Base-by-base conservation (phyloP, 2,797 vertebrate species). In the Sebastes alutus region DNA sequence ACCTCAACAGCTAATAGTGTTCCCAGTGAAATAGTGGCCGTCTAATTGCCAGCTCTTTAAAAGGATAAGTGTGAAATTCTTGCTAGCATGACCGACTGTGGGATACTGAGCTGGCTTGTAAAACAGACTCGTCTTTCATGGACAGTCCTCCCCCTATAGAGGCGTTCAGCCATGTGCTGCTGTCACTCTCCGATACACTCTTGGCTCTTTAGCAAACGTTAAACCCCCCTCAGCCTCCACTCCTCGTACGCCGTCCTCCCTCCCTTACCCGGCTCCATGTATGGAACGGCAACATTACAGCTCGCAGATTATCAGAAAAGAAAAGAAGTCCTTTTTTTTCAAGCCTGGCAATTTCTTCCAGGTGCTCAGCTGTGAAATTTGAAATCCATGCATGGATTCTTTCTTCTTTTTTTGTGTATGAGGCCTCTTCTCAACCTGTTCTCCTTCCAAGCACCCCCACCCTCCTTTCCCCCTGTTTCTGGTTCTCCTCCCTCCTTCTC, bases 361-460 rank as follows among this genome's bases (percentile, higher is more conserved):
- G 62, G 90, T 95, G 93, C 92, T 97, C 94, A 95, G 92, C 93
- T 96, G 91, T 95, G 95, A 96, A 96, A 97, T 97, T 95, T 96
- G 93, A 96, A 96, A 96, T 94, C 87, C 95, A 94, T 94, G 93
- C 95, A 94, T 94, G 91, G 92, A 88, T 89, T 93, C 89, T 88
- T 89, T 89, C 88, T 85, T 87, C 77, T 89, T 84, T 82, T 81
- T 88, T 70, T 81, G 72, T 46, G 66, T 76, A 59, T 12, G 72
- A 90, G 82, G 74, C 79, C 73, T 84, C 77, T 49, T 61, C 59
- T 80, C 80, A 81, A 80, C 86, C 83, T 81, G 67, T 74, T 74
- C 76, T 72, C 29, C 65, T 77, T 56, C 35, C 49, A 16, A 18
- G 22, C 75, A 18, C 66, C 72, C 71, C 67, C 52, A 6, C 49